Evolutionary conservation across 2,797 vertebrate species (phyloP), one percentile per base, ranked within the genome.

Genomic region (Epinephelus awoara): DNA sequence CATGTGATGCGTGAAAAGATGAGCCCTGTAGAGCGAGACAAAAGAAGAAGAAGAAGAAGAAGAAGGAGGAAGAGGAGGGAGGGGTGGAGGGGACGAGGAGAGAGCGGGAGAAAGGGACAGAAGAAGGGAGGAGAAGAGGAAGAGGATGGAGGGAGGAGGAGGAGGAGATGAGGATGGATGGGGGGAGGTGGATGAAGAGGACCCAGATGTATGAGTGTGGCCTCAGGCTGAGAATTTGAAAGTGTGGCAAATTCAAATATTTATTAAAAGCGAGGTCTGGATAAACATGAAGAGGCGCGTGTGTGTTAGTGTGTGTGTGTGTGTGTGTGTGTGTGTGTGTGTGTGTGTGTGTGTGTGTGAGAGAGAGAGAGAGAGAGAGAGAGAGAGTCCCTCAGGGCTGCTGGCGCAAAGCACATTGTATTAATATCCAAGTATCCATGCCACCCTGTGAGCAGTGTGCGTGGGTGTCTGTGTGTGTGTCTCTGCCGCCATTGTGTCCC

Each of bases 241-340:
- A 93, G 93, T 92, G 92, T 95, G 91, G 88, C 89, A 94, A 95
- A 96, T 95, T 95, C 93, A 94, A 95, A 95, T 96, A 95, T 95
- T 95, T 95, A 96, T 96, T 95, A 94, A 95, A 94, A 95, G 94
- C 91, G 89, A 92, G 88, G 91, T 93, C 92, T 94, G 93, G 93
- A 94, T 94, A 92, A 93, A 95, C 92, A 94, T 94, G 93, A 94
- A 93, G 93, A 89, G 73, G 80, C 73, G 61, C 40, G 79, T 77
- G 83, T 74, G 82, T 82, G 80, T 68, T 54, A 67, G 72, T 57
- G 64, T 59, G 77, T 64, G 55, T 23, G 54, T 46, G 65, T 82
- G 80, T 66, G 67, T 71, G 68, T 57, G 42, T 59, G 80, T 64
- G 64, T 27, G 52, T 51, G 82, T 76, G 67, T 61, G 54, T 46